These are phyloP conservation scores for Philypnodon macrostomus DNA, from an alignment of 2,797 vertebrate genomes.

Conservation along the genomic window DNA sequence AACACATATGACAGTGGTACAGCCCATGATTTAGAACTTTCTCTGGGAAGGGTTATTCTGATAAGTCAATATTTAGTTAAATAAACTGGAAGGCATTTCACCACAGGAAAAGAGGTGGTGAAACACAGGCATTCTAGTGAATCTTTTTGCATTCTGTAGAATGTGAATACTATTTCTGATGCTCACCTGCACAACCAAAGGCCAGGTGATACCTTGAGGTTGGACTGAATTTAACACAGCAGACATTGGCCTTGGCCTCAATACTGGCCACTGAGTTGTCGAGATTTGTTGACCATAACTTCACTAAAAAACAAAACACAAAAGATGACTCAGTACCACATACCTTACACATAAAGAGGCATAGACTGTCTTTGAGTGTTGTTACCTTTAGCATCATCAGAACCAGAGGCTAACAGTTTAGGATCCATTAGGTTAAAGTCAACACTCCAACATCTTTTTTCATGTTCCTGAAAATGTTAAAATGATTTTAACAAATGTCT, in stretches of 20 bases:
- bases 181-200: constrained; percentile 95
- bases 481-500: neutral
- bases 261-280: constrained; percentile 99
- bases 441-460: constrained; percentile 98
- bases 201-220: constrained; percentile 96
- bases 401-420: constrained; percentile 96
- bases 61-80: no score
- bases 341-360: neutral
- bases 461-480: constrained; percentile 85
- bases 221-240: constrained; percentile 98
- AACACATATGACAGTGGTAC: no score
- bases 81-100: neutral
- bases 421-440: constrained; percentile 99
- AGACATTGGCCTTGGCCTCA: constrained; percentile 97
- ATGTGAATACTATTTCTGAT: no score
- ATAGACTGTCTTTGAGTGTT: neutral
- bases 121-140: no score
- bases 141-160: no score
- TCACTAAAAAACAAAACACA: constrained; percentile 78
- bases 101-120: constrained; percentile 1
- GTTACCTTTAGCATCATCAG: constrained; percentile 98
- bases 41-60: no score
- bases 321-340: neutral
- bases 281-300: constrained; percentile 97
- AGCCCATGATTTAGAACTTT: no score